Percentiles rank a stretch among this genome's conserved stretches.
These are phyloP conservation scores for Littorina saxatilis DNA, from an alignment of 1,140 invertebrate species.

Conservation along the genomic window DNA sequence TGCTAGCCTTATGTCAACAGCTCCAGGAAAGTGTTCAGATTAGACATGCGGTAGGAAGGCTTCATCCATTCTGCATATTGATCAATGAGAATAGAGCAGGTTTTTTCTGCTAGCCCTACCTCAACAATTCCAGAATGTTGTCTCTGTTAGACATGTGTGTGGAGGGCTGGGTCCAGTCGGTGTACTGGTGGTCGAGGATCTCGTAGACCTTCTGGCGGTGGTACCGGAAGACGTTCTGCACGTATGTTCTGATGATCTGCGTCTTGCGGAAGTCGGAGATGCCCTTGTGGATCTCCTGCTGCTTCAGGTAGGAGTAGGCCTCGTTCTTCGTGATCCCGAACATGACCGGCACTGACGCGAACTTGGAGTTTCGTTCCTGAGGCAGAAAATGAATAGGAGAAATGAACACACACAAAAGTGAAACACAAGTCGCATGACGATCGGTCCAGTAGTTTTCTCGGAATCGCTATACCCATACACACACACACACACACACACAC, in stretches of 20 bases:
- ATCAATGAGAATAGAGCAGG: too few species aligned
- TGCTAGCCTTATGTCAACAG: conserved; percentile 93
- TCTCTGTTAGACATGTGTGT: conserved; percentile 88
- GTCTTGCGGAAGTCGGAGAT: conserved; percentile 93
- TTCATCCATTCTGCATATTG: too few species aligned
- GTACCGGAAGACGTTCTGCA: conserved; percentile 89
- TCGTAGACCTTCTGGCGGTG: conserved; percentile 98
- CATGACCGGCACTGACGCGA: conserved; percentile 85
- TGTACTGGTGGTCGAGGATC: conserved; percentile 96
- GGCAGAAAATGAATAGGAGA: background rate
- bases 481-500: too few species aligned
- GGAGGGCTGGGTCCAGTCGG: conserved; percentile 61
- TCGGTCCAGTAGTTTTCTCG: too few species aligned
- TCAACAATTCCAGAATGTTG: conserved; percentile 90
- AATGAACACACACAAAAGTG: too few species aligned
- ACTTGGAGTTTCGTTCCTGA: conserved; percentile 62
- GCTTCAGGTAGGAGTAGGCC: conserved; percentile 91
- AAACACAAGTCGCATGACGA: too few species aligned
- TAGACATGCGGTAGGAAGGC: too few species aligned
- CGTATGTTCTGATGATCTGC: conserved; percentile 93
- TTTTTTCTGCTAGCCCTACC: too few species aligned
- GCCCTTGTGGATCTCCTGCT: conserved; percentile 93
- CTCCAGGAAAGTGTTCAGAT: conserved; percentile 54
- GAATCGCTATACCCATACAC: too few species aligned
- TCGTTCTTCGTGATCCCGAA: conserved; percentile 94